These are phyloP conservation scores for Diplodus sargus DNA, from an alignment of 2,797 vertebrate genomes.

Conservation along the genomic window DNA sequence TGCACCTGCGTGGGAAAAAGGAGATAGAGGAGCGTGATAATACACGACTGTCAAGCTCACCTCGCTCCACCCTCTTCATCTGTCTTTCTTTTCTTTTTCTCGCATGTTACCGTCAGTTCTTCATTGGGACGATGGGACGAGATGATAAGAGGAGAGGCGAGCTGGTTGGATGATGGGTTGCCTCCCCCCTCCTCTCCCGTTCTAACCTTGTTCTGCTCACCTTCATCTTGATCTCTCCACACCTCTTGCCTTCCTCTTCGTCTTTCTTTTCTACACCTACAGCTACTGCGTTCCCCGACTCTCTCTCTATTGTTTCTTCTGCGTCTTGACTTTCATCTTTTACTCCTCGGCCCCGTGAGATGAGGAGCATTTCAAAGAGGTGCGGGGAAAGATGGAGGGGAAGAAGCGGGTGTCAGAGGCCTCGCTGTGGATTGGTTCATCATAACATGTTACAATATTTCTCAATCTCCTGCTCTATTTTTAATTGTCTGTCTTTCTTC, in stretches of 20 bases:
- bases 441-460: conserved; percentile 17
- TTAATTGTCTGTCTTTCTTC: conserved; percentile 13
- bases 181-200: background rate
- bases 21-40: conserved; percentile 8
- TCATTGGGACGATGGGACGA: conserved; percentile 48
- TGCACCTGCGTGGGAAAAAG: conserved; percentile 26
- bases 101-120: conserved; percentile 28
- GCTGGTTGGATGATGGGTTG: conserved; percentile 36
- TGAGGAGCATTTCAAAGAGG: conserved; percentile 39
- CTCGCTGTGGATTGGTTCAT: background rate
- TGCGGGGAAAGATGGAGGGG: background rate
- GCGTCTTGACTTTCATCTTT: conserved; percentile 9
- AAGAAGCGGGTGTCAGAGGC: background rate
- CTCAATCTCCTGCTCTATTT: conserved; percentile 22
- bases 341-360: conserved; percentile 37
- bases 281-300: conserved; percentile 24
- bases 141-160: conserved; percentile 24
- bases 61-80: conserved; percentile 30
- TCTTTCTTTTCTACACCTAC: conserved; percentile 7
- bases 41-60: conserved; percentile 33
- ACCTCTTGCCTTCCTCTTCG: conserved; percentile 17
- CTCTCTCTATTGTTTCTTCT: conserved; percentile 14
- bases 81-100: conserved; percentile 1
- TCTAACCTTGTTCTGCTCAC: conserved; percentile 18
- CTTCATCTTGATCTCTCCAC: conserved; percentile 21